These are phyloP conservation scores for Drosophila prostipennis DNA, from an alignment of 2,888 invertebrate species.

Conservation along the genomic window DNA sequence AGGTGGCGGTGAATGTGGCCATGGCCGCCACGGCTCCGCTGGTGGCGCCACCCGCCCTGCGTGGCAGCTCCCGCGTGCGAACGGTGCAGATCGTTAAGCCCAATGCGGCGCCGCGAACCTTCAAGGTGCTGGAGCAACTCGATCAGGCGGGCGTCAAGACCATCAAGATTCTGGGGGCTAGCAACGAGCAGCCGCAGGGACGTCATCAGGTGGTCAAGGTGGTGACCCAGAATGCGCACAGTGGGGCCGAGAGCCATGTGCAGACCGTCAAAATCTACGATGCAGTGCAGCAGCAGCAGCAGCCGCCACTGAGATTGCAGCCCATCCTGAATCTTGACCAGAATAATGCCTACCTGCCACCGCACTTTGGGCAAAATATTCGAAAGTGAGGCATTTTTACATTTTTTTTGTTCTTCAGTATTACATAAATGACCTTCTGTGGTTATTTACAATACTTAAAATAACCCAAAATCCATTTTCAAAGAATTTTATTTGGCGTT, in stretches of 20 bases:
- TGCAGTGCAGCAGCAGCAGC: constrained; percentile 55
- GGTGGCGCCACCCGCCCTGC: constrained; percentile 33
- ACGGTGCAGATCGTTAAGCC: constrained; percentile 80
- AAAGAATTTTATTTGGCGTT: no score
- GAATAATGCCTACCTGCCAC: constrained; percentile 53
- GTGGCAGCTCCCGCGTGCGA: constrained; percentile 70
- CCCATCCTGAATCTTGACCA: neutral
- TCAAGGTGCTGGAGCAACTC: constrained; percentile 77
- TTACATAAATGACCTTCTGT: no score
- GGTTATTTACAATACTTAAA: no score
- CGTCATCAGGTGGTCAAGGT: constrained; percentile 76
- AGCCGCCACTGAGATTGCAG: constrained; percentile 41
- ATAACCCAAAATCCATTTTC: no score
- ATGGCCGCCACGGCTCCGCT: constrained; percentile 60
- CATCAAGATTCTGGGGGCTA: constrained; percentile 79
- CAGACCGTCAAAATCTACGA: constrained; percentile 81
- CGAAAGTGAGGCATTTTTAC: no score
- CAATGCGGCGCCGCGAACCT: constrained; percentile 67
- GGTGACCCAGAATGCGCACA: constrained; percentile 64
- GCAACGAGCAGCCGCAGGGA: constrained; percentile 74
- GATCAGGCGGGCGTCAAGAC: constrained; percentile 79
- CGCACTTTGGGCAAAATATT: no score
- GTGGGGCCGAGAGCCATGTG: constrained; percentile 58
- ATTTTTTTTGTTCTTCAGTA: no score
- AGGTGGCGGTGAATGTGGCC: constrained; percentile 69